Evolutionary conservation across 1,140 invertebrate species (phyloP), one percentile per base, ranked within the genome.

Genomic region (Leptestheria dahalacensis): DNA sequence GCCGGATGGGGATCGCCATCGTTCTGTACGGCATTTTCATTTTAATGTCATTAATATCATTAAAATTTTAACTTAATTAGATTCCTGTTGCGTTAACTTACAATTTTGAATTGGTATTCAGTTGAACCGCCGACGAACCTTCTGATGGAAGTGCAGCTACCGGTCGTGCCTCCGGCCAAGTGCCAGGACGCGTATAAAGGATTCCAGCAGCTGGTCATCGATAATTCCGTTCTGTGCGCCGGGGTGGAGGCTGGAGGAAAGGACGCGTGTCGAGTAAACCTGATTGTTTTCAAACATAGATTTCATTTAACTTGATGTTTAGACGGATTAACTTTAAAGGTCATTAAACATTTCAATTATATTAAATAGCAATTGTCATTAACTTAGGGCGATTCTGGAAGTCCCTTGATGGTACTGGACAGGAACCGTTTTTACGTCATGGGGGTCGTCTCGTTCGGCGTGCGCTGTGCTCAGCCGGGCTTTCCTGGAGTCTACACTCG

Each of bases 401-500:
- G 88, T 21, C 86, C 88, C 0, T 66, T 91, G 3, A 87, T 91
- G 83, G 68, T 71, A 23, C 74, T 73, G 21, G 68, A 71, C 9
- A 68, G 70, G 6, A 65, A 67, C 15, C 60, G 1, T 0, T 83
- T 72, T 65, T 80, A 81, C 60, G 70, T 78, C 47, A 79, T 86
- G 57, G 86, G 86, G 1, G 74, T 88, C 0, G 83, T 87, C 0
- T 87, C 84, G 11, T 88, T 80, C 64, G 85, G 86, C 0, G 78
- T 75, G 41, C 74, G 77, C 67, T 89, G 87, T 69, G 87, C 85
- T 58, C 77, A 82, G 70, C 71, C 79, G 51, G 80, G 82, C 61
- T 81, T 78, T 67, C 80, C 88, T 6, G 81, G 88, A 11, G 82
- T 91, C 55, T 89, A 91, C 72, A 79, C 85, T 15, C 76, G 82